Evolutionary conservation across 2,888 invertebrate species (phyloP).

Genomic region (Gisinianus flammeolus): DNA sequence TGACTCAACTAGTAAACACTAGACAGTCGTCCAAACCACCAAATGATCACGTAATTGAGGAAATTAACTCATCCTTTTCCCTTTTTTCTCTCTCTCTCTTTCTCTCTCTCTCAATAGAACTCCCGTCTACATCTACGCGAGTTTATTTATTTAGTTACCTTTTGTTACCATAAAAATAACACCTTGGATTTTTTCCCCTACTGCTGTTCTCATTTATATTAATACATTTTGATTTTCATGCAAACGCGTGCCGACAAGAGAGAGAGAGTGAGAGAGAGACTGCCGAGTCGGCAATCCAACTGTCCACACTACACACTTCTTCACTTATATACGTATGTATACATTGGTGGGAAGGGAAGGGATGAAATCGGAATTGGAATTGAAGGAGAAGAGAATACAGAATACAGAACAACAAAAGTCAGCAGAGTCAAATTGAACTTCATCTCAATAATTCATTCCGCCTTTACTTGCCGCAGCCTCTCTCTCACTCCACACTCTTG

Average conservation of each 20-base stretch:
- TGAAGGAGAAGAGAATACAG: background rate
- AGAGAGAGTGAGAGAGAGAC: background rate
- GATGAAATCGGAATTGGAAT: too few species aligned
- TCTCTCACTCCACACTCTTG: background rate
- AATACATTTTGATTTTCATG: background rate
- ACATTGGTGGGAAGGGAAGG: background rate
- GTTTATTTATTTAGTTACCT: too few species aligned
- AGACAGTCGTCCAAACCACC: background rate
- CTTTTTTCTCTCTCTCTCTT: conserved; percentile 1
- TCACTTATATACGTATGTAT: background rate
- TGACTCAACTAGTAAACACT: background rate
- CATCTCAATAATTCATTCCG: background rate
- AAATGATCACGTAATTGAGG: background rate
- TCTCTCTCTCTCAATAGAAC: background rate
- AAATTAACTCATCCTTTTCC: background rate
- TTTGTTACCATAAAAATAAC: too few species aligned
- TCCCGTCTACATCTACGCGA: background rate
- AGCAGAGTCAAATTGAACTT: background rate
- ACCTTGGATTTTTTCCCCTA: background rate
- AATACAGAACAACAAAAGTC: background rate
- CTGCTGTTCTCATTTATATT: background rate
- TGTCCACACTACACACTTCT: background rate
- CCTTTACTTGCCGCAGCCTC: background rate
- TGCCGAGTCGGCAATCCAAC: background rate
- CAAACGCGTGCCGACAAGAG: background rate